phyloP scores from a whole-genome alignment of 2,888 invertebrate genomes.

The Caenorhabditis macrosperma region DNA sequence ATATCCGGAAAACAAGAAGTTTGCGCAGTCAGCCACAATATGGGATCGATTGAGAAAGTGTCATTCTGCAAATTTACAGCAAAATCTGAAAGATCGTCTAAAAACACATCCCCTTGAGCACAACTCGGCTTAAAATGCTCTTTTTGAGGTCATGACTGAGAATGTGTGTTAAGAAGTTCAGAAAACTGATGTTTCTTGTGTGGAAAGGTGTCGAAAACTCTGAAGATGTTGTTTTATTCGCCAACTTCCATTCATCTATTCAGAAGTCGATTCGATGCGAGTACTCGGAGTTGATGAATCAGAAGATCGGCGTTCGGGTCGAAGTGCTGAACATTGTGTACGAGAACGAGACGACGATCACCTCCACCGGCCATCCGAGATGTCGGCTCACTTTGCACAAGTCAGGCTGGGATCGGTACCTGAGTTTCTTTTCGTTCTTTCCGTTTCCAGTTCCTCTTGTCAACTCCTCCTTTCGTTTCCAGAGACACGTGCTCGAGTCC shows the following conservation, averaged over 20 bases:
- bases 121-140: too few relatives aligned
- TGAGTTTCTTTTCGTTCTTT: conserved; percentile 18
- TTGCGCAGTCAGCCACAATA: too few relatives aligned
- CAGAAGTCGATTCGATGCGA: conserved; percentile 13
- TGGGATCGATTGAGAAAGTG: too few relatives aligned
- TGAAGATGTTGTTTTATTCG: too few relatives aligned
- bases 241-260: neutral
- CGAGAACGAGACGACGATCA: conserved; percentile 45
- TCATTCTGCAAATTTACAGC: too few relatives aligned
- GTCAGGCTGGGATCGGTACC: conserved; percentile 59
- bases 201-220: too few relatives aligned
- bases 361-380: conserved; percentile 44
- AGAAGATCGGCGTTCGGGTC: conserved; percentile 48
- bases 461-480: conserved; percentile 2
- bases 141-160: too few relatives aligned
- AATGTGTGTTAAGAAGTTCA: too few relatives aligned
- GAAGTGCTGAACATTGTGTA: conserved; percentile 45
- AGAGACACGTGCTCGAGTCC: conserved; percentile 55
- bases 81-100: too few relatives aligned
- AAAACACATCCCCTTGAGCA: too few relatives aligned
- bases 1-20: too few relatives aligned
- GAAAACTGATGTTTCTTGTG: too few relatives aligned
- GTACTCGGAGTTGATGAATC: conserved; percentile 55
- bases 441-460: neutral
- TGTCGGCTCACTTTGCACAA: conserved; percentile 63